phyloP scores from a whole-genome alignment of 2,888 invertebrate genomes.

The Lampropteryx suffumata region DNA sequence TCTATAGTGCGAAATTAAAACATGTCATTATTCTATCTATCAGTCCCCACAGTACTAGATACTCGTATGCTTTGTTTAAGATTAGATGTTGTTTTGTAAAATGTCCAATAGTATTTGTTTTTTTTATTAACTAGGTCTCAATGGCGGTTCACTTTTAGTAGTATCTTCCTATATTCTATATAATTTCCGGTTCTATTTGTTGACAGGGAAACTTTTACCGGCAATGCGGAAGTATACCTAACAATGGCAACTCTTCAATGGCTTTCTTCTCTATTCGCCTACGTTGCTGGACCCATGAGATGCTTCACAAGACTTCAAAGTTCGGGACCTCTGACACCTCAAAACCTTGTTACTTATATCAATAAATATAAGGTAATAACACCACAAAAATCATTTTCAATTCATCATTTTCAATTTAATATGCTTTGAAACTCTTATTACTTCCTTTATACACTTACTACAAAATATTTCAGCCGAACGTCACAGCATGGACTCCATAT shows the following conservation, averaged over 20 bases:
- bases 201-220: slow-evolving; percentile 19
- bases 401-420: too few species aligned
- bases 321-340: slow-evolving; percentile 43
- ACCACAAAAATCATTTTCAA: too few species aligned
- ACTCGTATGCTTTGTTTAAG: too few species aligned
- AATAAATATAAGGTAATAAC: slow-evolving; percentile 50
- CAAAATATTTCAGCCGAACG: slow-evolving; percentile 51
- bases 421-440: too few species aligned
- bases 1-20: too few species aligned
- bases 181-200: neutral
- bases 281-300: slow-evolving; percentile 44
- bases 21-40: too few species aligned
- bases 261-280: slow-evolving; percentile 50
- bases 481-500: slow-evolving; percentile 57
- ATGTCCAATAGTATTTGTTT: too few species aligned
- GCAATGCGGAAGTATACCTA: slow-evolving; percentile 33
- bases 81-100: too few species aligned
- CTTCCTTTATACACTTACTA: slow-evolving; percentile 9
- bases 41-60: too few species aligned
- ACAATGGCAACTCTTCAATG: slow-evolving; percentile 54
- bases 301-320: slow-evolving; percentile 47
- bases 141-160: too few species aligned
- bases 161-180: too few species aligned
- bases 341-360: slow-evolving; percentile 41
- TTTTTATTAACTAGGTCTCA: too few species aligned